Evolutionary conservation across 2,797 vertebrate species (phyloP).

Genomic region (Trachurus trachurus): DNA sequence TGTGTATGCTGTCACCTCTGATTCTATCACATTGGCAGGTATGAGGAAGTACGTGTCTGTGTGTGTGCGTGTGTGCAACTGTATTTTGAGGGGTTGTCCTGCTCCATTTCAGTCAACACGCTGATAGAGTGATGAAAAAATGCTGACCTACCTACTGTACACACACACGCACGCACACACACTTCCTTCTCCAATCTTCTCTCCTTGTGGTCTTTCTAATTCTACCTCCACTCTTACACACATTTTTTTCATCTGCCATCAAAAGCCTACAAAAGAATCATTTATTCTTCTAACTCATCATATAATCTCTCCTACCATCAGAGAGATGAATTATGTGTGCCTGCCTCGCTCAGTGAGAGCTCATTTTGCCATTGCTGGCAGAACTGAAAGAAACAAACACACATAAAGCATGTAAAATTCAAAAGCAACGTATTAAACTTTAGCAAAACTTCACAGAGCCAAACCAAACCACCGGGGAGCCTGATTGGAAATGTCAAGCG

Average conservation of each 20-base stretch:
- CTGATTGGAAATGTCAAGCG: slow-evolving; percentile 69
- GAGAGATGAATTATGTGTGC: neutral
- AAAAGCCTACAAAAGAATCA: slow-evolving; percentile 2
- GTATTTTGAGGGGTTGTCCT: slow-evolving; percentile 65
- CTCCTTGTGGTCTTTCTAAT: neutral
- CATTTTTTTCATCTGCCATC: slow-evolving; percentile 1
- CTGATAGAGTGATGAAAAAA: slow-evolving; percentile 52
- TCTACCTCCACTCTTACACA: slow-evolving; percentile 12
- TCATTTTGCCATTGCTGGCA: slow-evolving; percentile 1
- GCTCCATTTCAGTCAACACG: slow-evolving; percentile 61
- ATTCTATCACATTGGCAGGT: slow-evolving; percentile 43
- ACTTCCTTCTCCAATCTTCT: neutral
- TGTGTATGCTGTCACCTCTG: slow-evolving; percentile 25
- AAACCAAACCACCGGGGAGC: slow-evolving; percentile 50
- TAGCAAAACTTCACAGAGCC: slow-evolving; percentile 54
- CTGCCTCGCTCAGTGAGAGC: slow-evolving; percentile 14
- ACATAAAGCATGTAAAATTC: slow-evolving; percentile 26
- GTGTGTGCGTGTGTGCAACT: slow-evolving; percentile 5
- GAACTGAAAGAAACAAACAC: slow-evolving; percentile 17
- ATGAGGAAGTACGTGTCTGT: slow-evolving; percentile 15
- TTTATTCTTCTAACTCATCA: slow-evolving; percentile 10
- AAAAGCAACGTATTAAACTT: slow-evolving; percentile 55
- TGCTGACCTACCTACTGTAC: slow-evolving; percentile 51
- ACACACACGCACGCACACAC: neutral
- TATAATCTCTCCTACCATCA: slow-evolving; percentile 21